Percentiles rank a stretch among this genome's conserved stretches.
Evolutionary conservation across 2,113 vertebrate genomes (phyloP).

Genomic region (Pseudopipra pipra): DNA sequence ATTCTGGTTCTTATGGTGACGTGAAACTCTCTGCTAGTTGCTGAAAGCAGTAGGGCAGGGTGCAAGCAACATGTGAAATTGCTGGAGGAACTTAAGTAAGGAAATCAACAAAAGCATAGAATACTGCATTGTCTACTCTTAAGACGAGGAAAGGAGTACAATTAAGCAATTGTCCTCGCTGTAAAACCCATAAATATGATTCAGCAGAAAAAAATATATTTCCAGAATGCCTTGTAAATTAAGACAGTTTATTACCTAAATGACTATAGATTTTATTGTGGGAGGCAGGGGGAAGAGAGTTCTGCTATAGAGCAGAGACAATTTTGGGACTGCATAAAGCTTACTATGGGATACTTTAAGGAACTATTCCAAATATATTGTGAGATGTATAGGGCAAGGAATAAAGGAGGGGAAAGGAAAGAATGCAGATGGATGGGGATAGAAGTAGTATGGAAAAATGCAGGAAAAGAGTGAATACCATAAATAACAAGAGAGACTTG

Average conservation of each 20-base stretch:
- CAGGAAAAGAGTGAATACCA: not conserved
- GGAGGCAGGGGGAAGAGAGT: rapidly evolving
- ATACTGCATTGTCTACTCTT: not conserved
- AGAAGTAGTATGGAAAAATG: not conserved
- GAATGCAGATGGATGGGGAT: not conserved
- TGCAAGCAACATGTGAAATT: not conserved
- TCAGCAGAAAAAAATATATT: not conserved
- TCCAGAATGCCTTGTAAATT: not conserved
- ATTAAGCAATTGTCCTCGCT: not conserved
- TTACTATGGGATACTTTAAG: not conserved
- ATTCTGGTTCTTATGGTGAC: not conserved
- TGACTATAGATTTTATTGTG: not conserved
- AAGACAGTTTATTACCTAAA: not conserved
- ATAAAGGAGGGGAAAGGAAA: not conserved
- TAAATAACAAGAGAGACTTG: not conserved
- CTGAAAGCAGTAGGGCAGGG: not conserved
- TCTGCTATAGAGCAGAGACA: not conserved
- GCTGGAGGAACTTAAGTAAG: not conserved
- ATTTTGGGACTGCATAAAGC: not conserved
- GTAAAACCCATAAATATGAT: not conserved
- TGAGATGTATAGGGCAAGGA: not conserved
- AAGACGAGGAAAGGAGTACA: not conserved
- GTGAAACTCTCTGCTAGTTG: not conserved
- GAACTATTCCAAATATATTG: not conserved
- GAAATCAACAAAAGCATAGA: not conserved